These are phyloP conservation scores for Holothuria scabra DNA, from an alignment of 53 echinoderm and acorn worm species.

Conservation along the genomic window DNA sequence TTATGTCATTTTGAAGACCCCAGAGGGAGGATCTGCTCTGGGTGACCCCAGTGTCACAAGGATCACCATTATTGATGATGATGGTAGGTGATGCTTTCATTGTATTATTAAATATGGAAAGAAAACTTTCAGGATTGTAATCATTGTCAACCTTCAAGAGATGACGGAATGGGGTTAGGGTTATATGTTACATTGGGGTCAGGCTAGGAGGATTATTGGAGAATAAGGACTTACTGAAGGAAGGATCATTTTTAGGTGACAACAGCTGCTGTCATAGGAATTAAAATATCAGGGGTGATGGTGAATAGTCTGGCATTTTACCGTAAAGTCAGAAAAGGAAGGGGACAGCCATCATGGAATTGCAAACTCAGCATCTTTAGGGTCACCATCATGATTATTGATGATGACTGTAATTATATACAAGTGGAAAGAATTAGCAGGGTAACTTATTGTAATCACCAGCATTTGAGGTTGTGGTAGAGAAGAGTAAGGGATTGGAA, in stretches of 20 bases:
- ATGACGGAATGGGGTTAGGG: too few relatives aligned
- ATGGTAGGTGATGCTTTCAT: slow-evolving; percentile 65
- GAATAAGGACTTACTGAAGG: slow-evolving; percentile 56
- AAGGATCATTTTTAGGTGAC: slow-evolving; percentile 64
- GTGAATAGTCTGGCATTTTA: slow-evolving; percentile 55
- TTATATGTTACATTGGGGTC: too few relatives aligned
- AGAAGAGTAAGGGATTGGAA: slow-evolving; percentile 73
- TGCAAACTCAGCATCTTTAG: slow-evolving; percentile 72
- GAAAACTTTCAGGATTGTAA: too few relatives aligned
- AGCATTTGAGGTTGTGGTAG: too few relatives aligned
- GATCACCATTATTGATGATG: slow-evolving; percentile 97
- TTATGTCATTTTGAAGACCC: slow-evolving; percentile 89
- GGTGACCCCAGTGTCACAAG: slow-evolving; percentile 96
- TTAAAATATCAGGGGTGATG: slow-evolving; percentile 94
- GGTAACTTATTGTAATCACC: too few relatives aligned
- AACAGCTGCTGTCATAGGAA: slow-evolving; percentile 81
- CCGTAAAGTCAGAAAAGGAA: too few relatives aligned
- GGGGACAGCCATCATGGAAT: too few relatives aligned
- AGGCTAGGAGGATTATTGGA: too few relatives aligned
- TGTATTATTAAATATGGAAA: background rate
- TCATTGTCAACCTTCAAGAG: too few relatives aligned
- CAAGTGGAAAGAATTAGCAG: too few relatives aligned
- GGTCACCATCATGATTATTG: slow-evolving; percentile 90
- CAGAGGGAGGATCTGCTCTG: slow-evolving; percentile 74
- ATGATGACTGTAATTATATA: too few relatives aligned